Percentiles rank a stretch among this genome's conserved stretches.
Evolutionary conservation across 2,113 vertebrate genomes (phyloP).

Genomic region (Progne subis): DNA sequence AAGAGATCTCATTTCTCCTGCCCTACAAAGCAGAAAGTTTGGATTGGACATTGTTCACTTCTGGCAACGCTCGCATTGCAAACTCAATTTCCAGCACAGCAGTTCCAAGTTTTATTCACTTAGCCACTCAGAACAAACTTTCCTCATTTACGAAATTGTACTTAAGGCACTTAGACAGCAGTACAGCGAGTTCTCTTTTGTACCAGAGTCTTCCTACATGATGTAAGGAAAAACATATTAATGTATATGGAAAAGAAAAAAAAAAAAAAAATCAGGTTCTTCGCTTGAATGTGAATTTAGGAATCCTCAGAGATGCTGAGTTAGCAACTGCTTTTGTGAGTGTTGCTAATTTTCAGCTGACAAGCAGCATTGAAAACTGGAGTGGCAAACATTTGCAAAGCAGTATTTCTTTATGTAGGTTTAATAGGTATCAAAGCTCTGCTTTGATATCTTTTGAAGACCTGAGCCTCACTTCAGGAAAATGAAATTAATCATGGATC

Average conservation of each 20-base stretch:
- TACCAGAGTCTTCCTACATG: not conserved
- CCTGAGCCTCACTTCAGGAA: not conserved
- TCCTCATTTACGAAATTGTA: not conserved
- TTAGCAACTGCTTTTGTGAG: not conserved
- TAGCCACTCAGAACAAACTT: not conserved
- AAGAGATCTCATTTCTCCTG: not conserved
- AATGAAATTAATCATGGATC: not conserved
- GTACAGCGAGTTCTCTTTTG: not conserved
- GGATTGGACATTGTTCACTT: not conserved
- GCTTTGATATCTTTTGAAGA: not conserved
- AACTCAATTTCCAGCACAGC: not conserved
- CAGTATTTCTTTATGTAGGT: not conserved
- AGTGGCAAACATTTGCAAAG: conserved; percentile 14
- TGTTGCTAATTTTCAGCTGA: conserved; percentile 34
- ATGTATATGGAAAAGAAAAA: not conserved
- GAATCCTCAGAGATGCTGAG: conserved; percentile 6
- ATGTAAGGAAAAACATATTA: not conserved
- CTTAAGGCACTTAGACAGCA: not conserved
- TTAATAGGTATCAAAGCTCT: not conserved
- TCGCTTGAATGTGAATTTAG: not conserved
- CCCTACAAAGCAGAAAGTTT: not conserved
- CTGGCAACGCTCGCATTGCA: not conserved
- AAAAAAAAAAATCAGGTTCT: not conserved
- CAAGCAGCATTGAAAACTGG: not conserved
- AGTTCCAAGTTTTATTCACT: not conserved